Conservation (phyloP, 1,140 invertebrate genomes). For the Heliconius hermathena region DNA sequence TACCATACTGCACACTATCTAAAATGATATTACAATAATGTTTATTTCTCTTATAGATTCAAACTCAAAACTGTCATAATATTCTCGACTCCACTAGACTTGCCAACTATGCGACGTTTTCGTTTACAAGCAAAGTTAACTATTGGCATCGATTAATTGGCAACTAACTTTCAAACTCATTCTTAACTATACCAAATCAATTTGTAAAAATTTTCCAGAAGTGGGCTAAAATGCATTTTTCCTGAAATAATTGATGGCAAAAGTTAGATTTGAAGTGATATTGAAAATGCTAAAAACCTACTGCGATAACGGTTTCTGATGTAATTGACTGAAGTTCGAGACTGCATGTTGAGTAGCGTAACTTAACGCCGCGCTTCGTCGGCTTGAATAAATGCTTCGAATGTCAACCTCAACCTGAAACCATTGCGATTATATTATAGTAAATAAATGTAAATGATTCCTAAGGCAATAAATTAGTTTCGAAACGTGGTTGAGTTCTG, state of each 20-base stretch:
- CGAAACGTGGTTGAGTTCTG: too few relatives aligned
- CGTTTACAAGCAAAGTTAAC: background rate
- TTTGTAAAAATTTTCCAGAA: constrained; percentile 5
- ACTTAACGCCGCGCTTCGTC: too few relatives aligned
- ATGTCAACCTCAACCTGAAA: too few relatives aligned
- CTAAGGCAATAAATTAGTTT: too few relatives aligned
- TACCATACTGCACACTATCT: too few relatives aligned
- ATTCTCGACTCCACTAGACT: background rate
- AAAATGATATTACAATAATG: too few relatives aligned
- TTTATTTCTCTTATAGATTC: background rate
- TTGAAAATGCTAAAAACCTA: background rate
- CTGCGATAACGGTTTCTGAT: background rate
- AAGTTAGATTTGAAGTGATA: constrained; percentile 2
- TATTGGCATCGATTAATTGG: constrained; percentile 52
- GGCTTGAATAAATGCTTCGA: too few relatives aligned
- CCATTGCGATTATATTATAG: too few relatives aligned
- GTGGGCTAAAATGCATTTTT: background rate
- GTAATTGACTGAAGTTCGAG: too few relatives aligned
- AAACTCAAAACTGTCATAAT: background rate
- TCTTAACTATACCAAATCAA: constrained; percentile 41
- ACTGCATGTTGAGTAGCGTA: too few relatives aligned
- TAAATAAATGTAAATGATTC: too few relatives aligned
- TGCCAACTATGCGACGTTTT: background rate
- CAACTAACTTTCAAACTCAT: constrained; percentile 50
- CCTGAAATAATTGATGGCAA: background rate